A percentile compares a stretch with the other conserved stretches of the same genome.
phyloP scores from a whole-genome alignment of 2,113 vertebrate species.

The Megaptera novaeangliae region DNA sequence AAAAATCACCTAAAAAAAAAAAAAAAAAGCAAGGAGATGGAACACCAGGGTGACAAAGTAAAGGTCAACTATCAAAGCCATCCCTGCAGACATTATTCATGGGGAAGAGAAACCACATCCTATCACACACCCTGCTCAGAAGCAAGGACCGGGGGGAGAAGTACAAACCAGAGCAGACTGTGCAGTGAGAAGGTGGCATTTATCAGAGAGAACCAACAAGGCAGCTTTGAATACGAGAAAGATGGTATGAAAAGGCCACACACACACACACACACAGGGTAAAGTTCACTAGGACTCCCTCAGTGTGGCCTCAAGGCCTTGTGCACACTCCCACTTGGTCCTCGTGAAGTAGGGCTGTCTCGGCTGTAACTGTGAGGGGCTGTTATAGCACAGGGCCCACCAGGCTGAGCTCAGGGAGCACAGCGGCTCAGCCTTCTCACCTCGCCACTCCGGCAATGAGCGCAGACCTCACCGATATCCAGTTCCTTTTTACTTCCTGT shows the following conservation, averaged over 20 bases:
- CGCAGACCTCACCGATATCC: background rate
- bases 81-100: background rate
- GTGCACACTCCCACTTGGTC: background rate
- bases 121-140: background rate
- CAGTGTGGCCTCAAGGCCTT: background rate
- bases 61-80: background rate
- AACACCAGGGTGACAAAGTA: background rate
- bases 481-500: background rate
- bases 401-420: accelerated
- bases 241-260: accelerated
- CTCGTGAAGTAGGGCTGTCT: background rate
- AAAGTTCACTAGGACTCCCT: background rate
- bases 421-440: background rate
- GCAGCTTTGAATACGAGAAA: background rate
- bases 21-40: background rate
- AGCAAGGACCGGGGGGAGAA: background rate
- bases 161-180: background rate
- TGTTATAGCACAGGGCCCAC: background rate
- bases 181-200: background rate
- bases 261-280: accelerated
- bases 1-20: no score
- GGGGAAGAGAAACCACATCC: background rate
- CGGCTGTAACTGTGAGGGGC: accelerated
- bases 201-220: background rate
- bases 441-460: background rate